phyloP scores from a whole-genome alignment of 2,113 vertebrate genomes.

The Zapornia atra region DNA sequence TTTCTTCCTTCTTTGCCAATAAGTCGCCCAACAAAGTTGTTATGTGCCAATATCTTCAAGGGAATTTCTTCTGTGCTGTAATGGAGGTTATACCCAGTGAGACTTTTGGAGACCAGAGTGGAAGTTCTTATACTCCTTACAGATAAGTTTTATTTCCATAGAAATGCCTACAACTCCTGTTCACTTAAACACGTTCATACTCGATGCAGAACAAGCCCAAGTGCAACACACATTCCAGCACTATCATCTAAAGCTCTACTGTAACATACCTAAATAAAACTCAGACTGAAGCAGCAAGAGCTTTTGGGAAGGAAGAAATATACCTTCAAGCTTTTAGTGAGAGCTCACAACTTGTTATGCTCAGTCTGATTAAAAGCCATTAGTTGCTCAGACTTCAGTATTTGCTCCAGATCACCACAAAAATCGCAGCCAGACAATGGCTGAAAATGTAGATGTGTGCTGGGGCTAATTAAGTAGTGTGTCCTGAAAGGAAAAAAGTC shows the following conservation, averaged over 20 bases:
- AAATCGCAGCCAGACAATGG: background rate
- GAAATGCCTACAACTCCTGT: background rate
- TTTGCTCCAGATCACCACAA: background rate
- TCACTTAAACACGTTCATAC: background rate
- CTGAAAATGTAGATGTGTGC: background rate
- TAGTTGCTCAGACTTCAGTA: background rate
- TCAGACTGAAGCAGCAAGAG: background rate
- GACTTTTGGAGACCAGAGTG: background rate
- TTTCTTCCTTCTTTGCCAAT: constrained; percentile 99
- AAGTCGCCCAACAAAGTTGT: constrained; percentile 96
- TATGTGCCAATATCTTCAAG: constrained; percentile 97
- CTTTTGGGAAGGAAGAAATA: background rate
- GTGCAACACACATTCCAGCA: background rate
- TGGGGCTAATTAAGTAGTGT: background rate
- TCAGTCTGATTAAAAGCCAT: background rate
- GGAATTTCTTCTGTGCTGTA: constrained; percentile 96
- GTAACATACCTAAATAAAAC: background rate
- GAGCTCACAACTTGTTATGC: background rate
- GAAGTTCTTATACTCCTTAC: background rate
- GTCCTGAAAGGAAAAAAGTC: background rate
- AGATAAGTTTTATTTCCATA: background rate
- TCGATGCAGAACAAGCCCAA: background rate
- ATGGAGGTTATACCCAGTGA: constrained; percentile 13
- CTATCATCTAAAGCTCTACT: background rate
- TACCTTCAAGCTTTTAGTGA: background rate